Evolutionary conservation across 2,113 vertebrate genomes (phyloP).

Genomic region (Acrocephalus kingi): DNA sequence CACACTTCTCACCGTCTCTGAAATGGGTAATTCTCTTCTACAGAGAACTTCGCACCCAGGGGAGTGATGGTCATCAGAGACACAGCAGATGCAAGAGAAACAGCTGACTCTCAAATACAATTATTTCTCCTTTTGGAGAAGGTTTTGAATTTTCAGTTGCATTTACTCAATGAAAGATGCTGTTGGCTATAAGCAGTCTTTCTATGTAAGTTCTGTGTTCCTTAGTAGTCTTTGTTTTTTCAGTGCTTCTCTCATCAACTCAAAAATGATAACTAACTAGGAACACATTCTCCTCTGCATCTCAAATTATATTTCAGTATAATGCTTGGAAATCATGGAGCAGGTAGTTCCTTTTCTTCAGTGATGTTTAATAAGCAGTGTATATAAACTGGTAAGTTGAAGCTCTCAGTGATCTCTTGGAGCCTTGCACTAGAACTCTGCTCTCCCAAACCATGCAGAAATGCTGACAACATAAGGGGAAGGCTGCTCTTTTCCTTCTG

Average conservation of each 20-base stretch:
- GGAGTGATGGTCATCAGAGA: neutral
- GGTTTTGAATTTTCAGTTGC: neutral
- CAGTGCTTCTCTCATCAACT: neutral
- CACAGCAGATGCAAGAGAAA: neutral
- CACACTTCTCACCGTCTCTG: neutral
- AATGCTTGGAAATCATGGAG: neutral
- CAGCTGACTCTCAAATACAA: neutral
- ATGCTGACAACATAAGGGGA: neutral
- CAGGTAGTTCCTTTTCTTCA: neutral
- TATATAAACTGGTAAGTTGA: neutral
- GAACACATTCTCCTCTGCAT: neutral
- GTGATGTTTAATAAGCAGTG: neutral
- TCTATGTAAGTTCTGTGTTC: neutral
- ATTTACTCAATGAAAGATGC: neutral
- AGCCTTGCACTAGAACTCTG: neutral
- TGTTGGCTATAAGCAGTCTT: neutral
- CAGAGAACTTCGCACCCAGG: neutral
- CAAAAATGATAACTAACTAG: neutral
- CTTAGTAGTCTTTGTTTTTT: neutral
- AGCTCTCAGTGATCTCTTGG: neutral
- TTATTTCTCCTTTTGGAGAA: neutral
- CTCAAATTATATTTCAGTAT: neutral
- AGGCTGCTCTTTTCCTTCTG: neutral
- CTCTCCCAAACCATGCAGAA: neutral
- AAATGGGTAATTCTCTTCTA: neutral